Evolutionary conservation across 2,113 vertebrate genomes (phyloP).

Genomic region (Morphnarchus princeps): DNA sequence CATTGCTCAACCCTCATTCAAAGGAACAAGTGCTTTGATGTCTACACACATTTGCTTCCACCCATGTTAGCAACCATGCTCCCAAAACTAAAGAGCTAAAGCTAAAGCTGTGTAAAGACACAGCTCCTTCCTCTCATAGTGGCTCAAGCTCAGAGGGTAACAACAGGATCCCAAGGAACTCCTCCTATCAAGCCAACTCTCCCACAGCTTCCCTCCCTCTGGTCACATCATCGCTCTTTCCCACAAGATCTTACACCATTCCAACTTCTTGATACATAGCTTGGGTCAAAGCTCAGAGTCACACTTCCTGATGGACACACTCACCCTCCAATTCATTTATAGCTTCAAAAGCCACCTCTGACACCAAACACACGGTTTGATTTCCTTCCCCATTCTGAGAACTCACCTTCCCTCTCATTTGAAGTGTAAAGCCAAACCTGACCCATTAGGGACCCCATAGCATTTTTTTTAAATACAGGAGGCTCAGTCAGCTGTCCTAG

Average conservation of each 20-base stretch:
- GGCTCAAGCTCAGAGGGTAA: background rate
- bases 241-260: background rate
- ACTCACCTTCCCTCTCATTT: background rate
- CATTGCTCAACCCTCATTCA: background rate
- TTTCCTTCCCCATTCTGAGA: background rate
- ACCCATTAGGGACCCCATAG: background rate
- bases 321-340: background rate
- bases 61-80: rapidly evolving
- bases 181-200: background rate
- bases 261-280: rapidly evolving
- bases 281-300: background rate
- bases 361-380: background rate
- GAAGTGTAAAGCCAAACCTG: background rate
- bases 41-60: background rate
- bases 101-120: background rate
- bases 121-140: background rate
- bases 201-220: background rate
- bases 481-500: conserved; percentile 32
- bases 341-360: background rate
- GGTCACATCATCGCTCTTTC: background rate
- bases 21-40: background rate
- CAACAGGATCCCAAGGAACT: background rate
- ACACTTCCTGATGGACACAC: background rate
- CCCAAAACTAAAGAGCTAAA: background rate
- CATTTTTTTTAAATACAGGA: background rate